Conservation (phyloP, 2,797 vertebrate species). For the Anguilla anguilla region DNA sequence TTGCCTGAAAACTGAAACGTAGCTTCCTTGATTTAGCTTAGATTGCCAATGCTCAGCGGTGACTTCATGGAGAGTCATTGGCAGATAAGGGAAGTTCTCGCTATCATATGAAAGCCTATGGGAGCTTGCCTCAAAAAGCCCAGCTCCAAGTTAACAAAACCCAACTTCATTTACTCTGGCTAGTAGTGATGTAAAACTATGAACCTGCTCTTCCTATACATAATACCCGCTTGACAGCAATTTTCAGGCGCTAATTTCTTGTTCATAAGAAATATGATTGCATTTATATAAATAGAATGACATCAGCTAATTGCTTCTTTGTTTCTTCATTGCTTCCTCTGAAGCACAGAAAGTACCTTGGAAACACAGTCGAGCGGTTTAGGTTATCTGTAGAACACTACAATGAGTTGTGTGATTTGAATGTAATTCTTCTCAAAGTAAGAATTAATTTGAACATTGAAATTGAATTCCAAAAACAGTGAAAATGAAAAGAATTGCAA, state of each 20-base stretch:
- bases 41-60: slow-evolving; percentile 23
- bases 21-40: slow-evolving; percentile 29
- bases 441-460: background rate
- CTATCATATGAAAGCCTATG: slow-evolving; percentile 6
- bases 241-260: background rate
- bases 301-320: background rate
- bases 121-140: background rate
- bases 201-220: background rate
- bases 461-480: background rate
- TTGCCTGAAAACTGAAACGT: slow-evolving; percentile 30
- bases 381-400: background rate
- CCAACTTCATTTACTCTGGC: background rate
- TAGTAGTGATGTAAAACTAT: background rate
- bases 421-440: background rate
- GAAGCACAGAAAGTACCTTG: background rate
- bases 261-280: background rate
- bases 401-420: background rate
- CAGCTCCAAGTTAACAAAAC: background rate
- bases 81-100: slow-evolving; percentile 29
- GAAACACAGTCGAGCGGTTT: background rate
- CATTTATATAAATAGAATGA: slow-evolving; percentile 6
- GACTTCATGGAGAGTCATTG: slow-evolving; percentile 26
- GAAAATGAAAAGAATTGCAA: background rate
- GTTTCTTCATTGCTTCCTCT: background rate
- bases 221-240: background rate